Evolutionary conservation across 2,113 vertebrate genomes (phyloP), one percentile per base, ranked within the genome.

Genomic region (Caloenas nicobarica): DNA sequence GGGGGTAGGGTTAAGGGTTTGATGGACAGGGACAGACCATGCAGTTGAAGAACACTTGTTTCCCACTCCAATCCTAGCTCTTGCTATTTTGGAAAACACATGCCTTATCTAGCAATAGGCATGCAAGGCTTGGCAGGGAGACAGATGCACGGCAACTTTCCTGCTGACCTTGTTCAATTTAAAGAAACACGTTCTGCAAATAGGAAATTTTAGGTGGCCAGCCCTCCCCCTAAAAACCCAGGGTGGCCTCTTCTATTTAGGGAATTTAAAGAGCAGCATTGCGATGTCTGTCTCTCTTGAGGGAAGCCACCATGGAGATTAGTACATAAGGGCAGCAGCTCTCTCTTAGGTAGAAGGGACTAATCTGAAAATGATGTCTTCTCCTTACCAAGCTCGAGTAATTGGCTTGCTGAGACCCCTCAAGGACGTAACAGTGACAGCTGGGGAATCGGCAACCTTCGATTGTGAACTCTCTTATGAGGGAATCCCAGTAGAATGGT

Each of bases 381-480:
- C 98, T 97, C 93, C 97, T 98, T 98, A 97, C 92, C 98, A 99
- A 99, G 99, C 99, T 86, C 99, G 99, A 36, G 97, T 99, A 51
- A 99, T 99, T 95, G 97, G 98, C 95, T 98, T 99, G 85, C 89
- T 97, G 82, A 98, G 98, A 96, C 98, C 99, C 28, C 98, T 99
- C 71, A 99, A 98, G 95, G 99, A 99, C 95, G 98, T 99, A 92
- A 99, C 98, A 4, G 99, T 99, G 94, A 99, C 99, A 8, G 99
- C 99, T 38, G 99, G 99, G 26, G 99, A 99, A 97, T 99, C 99
- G 4, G 99, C 99, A 96, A 99, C 99, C 87, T 99, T 99, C 14
- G 98, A 99, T 50, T 99, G 99, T 0, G 99, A 99, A 96, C 98
- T 99, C 61, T 99, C 99, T 12, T 99, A 99, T 13, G 99, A 99